A percentile compares a stretch with the other conserved stretches of the same genome.
phyloP scores from a whole-genome alignment of 2,113 vertebrate genomes.

The Prunella fulvescens region DNA sequence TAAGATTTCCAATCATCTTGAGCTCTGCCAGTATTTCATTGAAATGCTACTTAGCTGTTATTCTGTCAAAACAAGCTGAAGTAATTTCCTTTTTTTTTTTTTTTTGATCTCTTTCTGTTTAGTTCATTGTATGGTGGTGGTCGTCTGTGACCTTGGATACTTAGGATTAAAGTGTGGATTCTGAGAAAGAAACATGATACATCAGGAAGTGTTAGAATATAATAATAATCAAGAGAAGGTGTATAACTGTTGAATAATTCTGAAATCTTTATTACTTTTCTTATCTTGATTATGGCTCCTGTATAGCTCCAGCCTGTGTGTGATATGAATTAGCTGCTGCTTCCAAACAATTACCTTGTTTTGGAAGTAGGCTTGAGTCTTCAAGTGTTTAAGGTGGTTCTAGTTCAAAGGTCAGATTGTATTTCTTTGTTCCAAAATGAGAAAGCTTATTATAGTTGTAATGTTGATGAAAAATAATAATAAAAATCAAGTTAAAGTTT shows the following conservation, averaged over 20 bases:
- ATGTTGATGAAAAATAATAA: background rate
- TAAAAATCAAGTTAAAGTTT: background rate
- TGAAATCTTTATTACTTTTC: conserved; percentile 28
- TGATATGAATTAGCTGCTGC: background rate
- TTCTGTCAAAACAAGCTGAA: background rate
- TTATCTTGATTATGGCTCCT: conserved; percentile 14
- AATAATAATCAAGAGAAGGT: background rate
- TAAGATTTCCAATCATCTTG: background rate
- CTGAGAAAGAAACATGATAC: background rate
- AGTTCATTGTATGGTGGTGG: background rate
- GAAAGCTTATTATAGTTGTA: background rate
- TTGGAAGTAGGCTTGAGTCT: background rate
- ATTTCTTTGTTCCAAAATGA: conserved; percentile 23
- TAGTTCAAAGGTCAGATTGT: conserved; percentile 24
- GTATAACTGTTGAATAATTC: conserved; percentile 26
- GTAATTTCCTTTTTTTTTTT: background rate
- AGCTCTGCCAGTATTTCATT: background rate
- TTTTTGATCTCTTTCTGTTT: background rate
- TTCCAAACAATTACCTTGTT: conserved; percentile 26
- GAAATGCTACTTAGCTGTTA: background rate
- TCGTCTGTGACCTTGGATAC: background rate
- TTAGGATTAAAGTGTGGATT: background rate
- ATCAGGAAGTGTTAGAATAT: conserved; percentile 16
- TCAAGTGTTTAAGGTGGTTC: background rate
- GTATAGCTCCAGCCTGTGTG: background rate